phyloP scores from a whole-genome alignment of 1,140 invertebrate genomes.

The Pinna nobilis region DNA sequence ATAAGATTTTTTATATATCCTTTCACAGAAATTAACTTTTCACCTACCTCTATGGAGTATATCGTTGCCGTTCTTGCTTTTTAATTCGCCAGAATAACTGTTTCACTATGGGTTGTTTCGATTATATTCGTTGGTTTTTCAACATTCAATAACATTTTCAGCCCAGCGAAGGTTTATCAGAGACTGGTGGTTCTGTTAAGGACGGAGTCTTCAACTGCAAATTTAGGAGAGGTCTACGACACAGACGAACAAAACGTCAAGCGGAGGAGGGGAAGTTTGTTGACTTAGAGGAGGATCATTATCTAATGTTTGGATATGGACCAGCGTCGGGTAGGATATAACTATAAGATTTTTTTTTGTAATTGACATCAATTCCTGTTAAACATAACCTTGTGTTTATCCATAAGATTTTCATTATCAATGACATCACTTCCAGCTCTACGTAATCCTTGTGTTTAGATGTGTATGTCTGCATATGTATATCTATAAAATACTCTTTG shows the following conservation, averaged over 20 bases:
- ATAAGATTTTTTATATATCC: too few species aligned
- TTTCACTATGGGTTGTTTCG: background rate
- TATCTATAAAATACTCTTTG: too few species aligned
- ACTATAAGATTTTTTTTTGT: background rate
- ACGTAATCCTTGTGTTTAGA: too few species aligned
- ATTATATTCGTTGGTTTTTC: background rate
- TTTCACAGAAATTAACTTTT: too few species aligned
- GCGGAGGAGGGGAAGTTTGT: constrained; percentile 22
- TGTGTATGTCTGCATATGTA: too few species aligned
- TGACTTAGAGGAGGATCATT: constrained; percentile 51
- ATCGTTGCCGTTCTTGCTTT: too few species aligned
- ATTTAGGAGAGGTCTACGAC: constrained; percentile 27
- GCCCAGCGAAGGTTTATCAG: constrained; percentile 75
- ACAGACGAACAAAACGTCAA: constrained; percentile 23
- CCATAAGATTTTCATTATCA: too few species aligned
- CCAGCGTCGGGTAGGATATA: constrained; percentile 32
- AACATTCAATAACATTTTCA: too few species aligned
- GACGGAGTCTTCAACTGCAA: constrained; percentile 45
- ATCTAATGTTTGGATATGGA: constrained; percentile 52
- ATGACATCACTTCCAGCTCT: too few species aligned
- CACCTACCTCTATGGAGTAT: too few species aligned
- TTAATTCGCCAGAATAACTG: background rate
- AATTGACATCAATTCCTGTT: background rate
- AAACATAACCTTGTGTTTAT: background rate
- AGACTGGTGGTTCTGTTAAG: constrained; percentile 56